Base-by-base conservation (phyloP, 2,888 invertebrate genomes). In the Hoplodrina ambigua region DNA sequence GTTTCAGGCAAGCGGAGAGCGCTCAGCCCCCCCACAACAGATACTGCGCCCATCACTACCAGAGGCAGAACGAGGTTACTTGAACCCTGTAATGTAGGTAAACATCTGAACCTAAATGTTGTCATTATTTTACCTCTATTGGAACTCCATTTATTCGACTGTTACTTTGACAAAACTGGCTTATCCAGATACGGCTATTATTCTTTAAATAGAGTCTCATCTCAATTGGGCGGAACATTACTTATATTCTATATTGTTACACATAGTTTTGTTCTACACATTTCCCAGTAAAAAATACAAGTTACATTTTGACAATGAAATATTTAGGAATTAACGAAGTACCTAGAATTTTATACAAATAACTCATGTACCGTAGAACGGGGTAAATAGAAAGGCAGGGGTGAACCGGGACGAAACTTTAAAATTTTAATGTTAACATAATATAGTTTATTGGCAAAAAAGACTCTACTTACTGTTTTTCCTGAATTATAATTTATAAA, bases 1-100 rank as follows among this genome's bases (percentile, higher is more conserved):
- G 98, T 99, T 95, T 99, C 98, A 0, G 98, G 98, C 76, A 99
- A 91, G 25, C 98, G 96, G 8, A 98, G 94, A 0, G 98, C 98
- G 2, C 97, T 97, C 69, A 98, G 88, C 3, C 98, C 98, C 8
- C 98, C 98, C 54, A 98, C 92, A 49, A 98, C 97, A 0, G 98
- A 98, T 6, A 98, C 96, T 8, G 96, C 96, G 0, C 98, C 98
- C 97, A 99, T 98, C 73, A 98, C 98, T 0, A 98, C 97, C 67
- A 98, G 91, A 0, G 98, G 98, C 68, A 99, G 92, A 41, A 98
- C 97, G 33, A 98, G 94, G 91, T 98, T 98, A 88, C 98, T 98
- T 69, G 97, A 97, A 0, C 99, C 99, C 98, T 98, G 87, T 44
- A 65, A 73, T 56, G 1, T 55, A 46, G 5, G 8, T 15, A 33